phyloP scores from a whole-genome alignment of 2,113 vertebrate species.

The Semnopithecus entellus region DNA sequence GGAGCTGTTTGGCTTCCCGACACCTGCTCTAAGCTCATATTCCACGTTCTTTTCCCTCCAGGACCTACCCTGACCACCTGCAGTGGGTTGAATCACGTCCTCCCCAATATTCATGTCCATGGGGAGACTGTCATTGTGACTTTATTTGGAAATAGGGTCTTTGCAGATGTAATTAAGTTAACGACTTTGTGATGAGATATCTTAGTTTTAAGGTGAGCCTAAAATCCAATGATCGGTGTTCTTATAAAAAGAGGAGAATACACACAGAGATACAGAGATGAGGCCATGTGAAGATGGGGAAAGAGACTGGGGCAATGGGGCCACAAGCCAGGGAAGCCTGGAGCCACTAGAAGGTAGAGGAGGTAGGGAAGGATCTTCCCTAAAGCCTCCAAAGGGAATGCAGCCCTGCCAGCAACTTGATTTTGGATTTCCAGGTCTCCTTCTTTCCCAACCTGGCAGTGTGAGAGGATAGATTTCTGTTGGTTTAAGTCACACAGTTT shows the following conservation, averaged over 20 bases:
- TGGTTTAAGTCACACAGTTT: accelerated
- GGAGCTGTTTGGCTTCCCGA: background rate
- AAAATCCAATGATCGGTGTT: background rate
- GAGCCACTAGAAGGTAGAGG: no score
- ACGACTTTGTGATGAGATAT: background rate
- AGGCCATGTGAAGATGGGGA: background rate
- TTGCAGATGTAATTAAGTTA: background rate
- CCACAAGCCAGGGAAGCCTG: background rate
- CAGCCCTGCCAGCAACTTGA: background rate
- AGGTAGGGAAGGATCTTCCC: background rate
- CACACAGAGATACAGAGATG: background rate
- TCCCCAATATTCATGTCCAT: no score
- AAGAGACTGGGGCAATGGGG: no score
- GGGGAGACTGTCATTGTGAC: background rate
- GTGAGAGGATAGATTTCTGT: background rate
- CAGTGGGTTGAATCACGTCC: accelerated
- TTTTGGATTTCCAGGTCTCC: background rate
- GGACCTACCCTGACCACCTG: no score
- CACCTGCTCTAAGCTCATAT: no score
- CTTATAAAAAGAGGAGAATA: background rate
- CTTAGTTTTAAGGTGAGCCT: background rate
- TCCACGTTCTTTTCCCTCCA: background rate
- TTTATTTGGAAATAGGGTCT: background rate
- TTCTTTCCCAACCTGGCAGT: no score
- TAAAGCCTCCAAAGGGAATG: background rate